phyloP scores from a whole-genome alignment of 2,797 vertebrate species.

The Xenopus petersii region DNA sequence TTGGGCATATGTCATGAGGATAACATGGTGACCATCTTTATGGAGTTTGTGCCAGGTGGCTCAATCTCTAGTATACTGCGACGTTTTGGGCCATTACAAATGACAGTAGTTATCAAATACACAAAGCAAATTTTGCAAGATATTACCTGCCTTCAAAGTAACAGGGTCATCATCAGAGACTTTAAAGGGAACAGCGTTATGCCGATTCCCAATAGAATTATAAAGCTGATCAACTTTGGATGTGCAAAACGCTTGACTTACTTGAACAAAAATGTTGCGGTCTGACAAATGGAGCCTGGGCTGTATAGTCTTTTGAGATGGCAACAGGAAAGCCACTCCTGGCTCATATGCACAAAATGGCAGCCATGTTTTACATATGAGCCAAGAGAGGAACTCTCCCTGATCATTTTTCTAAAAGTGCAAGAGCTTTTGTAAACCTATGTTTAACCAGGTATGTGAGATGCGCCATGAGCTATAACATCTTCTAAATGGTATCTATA shows the following conservation, averaged over 20 bases:
- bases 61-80: constrained; percentile 85
- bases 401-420: constrained; percentile 70
- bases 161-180: constrained; percentile 86
- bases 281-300: constrained; percentile 94
- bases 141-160: constrained; percentile 83
- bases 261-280: constrained; percentile 74
- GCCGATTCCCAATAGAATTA: constrained; percentile 87
- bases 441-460: constrained; percentile 80
- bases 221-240: constrained; percentile 94
- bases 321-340: constrained; percentile 88
- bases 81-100: constrained; percentile 85
- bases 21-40: constrained; percentile 86
- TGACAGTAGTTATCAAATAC: constrained; percentile 82
- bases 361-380: constrained; percentile 90
- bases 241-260: constrained; percentile 82
- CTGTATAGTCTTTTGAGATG: constrained; percentile 92
- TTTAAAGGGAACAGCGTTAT: constrained; percentile 93
- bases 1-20: constrained; percentile 82
- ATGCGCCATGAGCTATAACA: no score
- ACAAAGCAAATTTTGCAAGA: constrained; percentile 86
- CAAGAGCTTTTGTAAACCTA: constrained; percentile 76
- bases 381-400: constrained; percentile 75
- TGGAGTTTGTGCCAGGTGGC: constrained; percentile 93
- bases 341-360: constrained; percentile 86
- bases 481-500: no score